Conservation (phyloP, 2,888 invertebrate species). For the Leptopilina myrica region DNA sequence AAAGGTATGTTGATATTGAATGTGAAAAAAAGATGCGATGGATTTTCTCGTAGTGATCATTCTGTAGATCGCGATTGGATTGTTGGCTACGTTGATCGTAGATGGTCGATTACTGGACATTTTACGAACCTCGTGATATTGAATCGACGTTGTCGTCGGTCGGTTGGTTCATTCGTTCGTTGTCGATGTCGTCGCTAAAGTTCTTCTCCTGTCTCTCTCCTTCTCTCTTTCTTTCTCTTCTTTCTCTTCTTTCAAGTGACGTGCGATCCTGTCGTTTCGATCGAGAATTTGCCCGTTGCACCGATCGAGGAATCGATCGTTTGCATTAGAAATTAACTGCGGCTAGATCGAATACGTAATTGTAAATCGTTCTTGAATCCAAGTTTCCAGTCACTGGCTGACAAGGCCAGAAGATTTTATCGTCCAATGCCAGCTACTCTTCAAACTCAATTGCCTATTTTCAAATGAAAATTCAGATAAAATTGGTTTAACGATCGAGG, state of each 20-base stretch:
- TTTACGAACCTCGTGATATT: conserved; percentile 37
- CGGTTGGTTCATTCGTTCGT: background rate
- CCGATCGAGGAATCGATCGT: conserved; percentile 36
- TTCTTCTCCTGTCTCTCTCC: background rate
- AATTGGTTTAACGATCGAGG: background rate
- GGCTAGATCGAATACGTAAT: conserved; percentile 31
- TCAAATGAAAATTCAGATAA: conserved; percentile 24
- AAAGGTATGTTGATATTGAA: background rate
- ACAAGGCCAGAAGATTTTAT: conserved; percentile 35
- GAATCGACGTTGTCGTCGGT: conserved; percentile 10
- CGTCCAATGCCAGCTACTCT: conserved; percentile 26
- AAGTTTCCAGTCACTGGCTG: conserved; percentile 32
- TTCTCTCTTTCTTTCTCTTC: too few relatives aligned
- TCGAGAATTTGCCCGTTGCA: conserved; percentile 26
- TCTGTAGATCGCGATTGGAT: conserved; percentile 36
- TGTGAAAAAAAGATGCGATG: conserved; percentile 1
- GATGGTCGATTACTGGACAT: conserved; percentile 33
- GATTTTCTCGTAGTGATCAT: conserved; percentile 23
- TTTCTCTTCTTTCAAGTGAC: conserved; percentile 9
- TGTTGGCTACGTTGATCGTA: conserved; percentile 23
- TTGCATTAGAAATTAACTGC: conserved; percentile 33
- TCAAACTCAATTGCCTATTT: conserved; percentile 36
- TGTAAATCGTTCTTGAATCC: conserved; percentile 35
- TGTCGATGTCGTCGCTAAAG: background rate
- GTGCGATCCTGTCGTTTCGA: conserved; percentile 30